These are phyloP conservation scores for Aselliscus stoliczkanus DNA, from an alignment of 2,797 vertebrate genomes.

Conservation along the genomic window DNA sequence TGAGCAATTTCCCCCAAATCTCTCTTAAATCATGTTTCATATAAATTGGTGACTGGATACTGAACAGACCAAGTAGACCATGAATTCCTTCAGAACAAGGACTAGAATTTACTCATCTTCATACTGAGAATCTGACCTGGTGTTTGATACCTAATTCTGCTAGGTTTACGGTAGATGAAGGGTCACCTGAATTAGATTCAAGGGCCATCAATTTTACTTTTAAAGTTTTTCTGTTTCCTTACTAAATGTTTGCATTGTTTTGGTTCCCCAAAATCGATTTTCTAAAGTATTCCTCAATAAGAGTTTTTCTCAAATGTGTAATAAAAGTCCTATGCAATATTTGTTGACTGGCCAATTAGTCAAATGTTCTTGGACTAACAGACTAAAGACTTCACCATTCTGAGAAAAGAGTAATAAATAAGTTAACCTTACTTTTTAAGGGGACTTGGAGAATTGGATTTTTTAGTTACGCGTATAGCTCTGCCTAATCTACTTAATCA, in stretches of 20 bases:
- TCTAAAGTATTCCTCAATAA: not conserved
- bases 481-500: not conserved
- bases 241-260: not conserved
- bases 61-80: not conserved
- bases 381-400: not conserved
- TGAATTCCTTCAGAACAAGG: not conserved
- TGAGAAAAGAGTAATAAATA: not conserved
- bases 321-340: not conserved
- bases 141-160: not conserved
- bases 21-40: not conserved
- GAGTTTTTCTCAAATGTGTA: not conserved
- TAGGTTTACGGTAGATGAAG: not conserved
- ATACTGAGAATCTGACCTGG: not conserved
- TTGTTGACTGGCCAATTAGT: not conserved
- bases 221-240: not conserved
- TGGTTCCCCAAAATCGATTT: not conserved
- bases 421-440: not conserved
- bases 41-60: not conserved
- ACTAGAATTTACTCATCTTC: not conserved
- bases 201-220: not conserved
- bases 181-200: constrained; percentile 10
- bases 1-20: not conserved
- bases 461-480: not conserved
- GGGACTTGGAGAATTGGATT: not conserved
- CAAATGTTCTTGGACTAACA: not conserved